These are phyloP conservation scores for Oreocharis arfaki DNA, from an alignment of 2,113 vertebrate genomes.

Conservation along the genomic window DNA sequence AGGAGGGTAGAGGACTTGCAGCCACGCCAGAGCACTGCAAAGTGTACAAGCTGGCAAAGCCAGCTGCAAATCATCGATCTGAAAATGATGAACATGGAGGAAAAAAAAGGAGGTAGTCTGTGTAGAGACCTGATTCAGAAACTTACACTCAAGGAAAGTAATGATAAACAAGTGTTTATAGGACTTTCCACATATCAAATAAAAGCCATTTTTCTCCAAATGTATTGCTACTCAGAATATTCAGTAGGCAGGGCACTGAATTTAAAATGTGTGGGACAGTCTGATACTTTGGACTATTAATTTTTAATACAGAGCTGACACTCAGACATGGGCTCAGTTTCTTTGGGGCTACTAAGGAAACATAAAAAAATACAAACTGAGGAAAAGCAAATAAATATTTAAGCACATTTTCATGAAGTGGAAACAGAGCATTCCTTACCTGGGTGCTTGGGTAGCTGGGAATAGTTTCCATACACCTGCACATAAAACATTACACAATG, in stretches of 20 bases:
- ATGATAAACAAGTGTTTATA: background rate
- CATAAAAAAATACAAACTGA: background rate
- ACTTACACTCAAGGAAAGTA: background rate
- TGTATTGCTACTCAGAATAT: background rate
- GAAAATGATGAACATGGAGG: background rate
- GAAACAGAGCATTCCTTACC: slow-evolving; percentile 70
- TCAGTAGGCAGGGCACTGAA: background rate
- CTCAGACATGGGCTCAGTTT: background rate
- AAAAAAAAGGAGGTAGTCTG: background rate
- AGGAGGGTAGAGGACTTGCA: background rate
- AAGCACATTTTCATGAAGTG: background rate
- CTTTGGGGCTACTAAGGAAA: background rate
- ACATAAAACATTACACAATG: background rate
- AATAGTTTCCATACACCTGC: slow-evolving; percentile 77
- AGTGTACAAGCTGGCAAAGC: background rate
- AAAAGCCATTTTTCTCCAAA: background rate
- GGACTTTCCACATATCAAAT: background rate
- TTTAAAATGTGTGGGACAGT: background rate
- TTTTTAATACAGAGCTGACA: background rate
- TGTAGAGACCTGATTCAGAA: background rate
- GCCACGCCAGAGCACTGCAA: background rate
- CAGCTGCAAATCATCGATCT: background rate
- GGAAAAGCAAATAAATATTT: background rate
- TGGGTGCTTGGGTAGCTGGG: slow-evolving; percentile 78
- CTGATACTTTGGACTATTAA: background rate